These are phyloP conservation scores for Rynchops niger DNA, from an alignment of 2,113 vertebrate species.

Conservation along the genomic window DNA sequence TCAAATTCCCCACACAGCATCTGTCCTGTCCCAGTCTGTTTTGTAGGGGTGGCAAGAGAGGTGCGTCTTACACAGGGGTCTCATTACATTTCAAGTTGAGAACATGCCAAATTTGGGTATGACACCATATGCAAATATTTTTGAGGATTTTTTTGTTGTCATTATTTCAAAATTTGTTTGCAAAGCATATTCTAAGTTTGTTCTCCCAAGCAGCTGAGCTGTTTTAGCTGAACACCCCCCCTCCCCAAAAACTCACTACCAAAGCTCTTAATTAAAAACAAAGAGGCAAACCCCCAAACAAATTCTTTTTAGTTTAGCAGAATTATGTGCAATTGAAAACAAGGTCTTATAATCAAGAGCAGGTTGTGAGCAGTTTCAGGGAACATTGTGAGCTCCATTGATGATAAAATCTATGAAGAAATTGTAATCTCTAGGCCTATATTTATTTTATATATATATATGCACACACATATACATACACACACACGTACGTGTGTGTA, in stretches of 20 bases:
- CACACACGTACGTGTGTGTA: neutral
- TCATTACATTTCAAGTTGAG: rapidly evolving
- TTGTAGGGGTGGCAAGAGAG: neutral
- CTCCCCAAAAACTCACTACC: neutral
- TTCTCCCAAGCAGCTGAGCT: neutral
- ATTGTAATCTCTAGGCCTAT: neutral
- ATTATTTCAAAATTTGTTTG: neutral
- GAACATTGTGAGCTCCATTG: neutral
- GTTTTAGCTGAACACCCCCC: neutral
- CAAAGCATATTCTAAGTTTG: neutral
- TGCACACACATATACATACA: rapidly evolving
- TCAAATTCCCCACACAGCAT: neutral
- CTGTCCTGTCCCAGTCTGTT: neutral
- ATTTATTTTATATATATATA: no score
- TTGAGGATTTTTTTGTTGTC: neutral
- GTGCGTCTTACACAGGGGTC: neutral
- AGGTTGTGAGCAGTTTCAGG: neutral
- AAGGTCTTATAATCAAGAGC: neutral
- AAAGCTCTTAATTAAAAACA: neutral
- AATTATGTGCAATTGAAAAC: neutral
- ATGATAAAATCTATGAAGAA: neutral
- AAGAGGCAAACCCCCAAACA: neutral
- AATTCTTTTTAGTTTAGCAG: neutral
- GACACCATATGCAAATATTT: neutral
- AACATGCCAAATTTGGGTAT: neutral